Evolutionary conservation across 2,113 vertebrate genomes (phyloP), one percentile per base, ranked within the genome.

Genomic region (Takifugu flavidus): DNA sequence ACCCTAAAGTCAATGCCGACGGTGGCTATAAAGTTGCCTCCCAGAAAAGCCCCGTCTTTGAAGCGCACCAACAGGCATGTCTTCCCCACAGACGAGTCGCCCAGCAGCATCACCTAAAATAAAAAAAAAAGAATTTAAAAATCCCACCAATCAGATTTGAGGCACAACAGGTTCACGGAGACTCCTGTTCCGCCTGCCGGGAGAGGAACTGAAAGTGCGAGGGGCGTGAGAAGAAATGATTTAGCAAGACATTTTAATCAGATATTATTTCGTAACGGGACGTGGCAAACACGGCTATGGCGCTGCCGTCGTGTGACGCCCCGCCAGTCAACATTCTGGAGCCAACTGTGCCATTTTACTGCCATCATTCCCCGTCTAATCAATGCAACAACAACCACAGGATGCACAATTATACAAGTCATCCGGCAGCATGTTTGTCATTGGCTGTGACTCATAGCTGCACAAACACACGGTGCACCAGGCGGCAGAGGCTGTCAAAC

Each of bases 1-100:
- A 98, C 97, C 96, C 96, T 94, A 86, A 96, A 99, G 92, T 99
- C 97, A 90, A 99, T 98, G 91, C 97, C 97, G 80, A 99, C 97
- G 53, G 97, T 99, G 91, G 96, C 95, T 81, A 98, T 94, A 92
- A 98, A 99, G 86, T 92, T 94, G 83, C 95, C 89, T 78, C 96
- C 95, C 79, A 99, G 93, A 91, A 99, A 99, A 68, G 94, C 95
- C 50, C 94, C 93, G 0, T 99, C 97, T 91, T 94, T 98, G 91
- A 98, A 99, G 79, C 92, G 95, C 83, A 96, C 92, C 87, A 99
- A 91, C 89, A 96, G 87, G 83, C 97, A 98, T 62, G 96, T 99
- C 95, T 99, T 98, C 79, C 97, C 97, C 88, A 99, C 97, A 6
- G 95, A 94, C 0, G 97, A 98, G 89, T 99, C 96, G 89, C 97